Evolutionary conservation across 1,140 invertebrate genomes (phyloP).

Genomic region (Bactericera cockerelli): DNA sequence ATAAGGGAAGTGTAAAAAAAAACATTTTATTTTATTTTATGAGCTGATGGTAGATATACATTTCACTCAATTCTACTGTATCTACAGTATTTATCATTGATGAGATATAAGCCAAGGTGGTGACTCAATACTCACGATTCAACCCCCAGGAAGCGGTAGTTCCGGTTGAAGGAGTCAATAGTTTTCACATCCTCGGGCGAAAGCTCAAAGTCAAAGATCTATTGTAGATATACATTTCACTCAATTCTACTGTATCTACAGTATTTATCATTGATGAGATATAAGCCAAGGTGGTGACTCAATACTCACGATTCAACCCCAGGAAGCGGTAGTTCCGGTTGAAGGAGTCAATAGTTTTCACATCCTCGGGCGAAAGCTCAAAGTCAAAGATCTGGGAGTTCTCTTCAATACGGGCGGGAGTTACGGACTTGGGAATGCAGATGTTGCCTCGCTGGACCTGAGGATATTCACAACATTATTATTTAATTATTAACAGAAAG

Average conservation of each 20-base stretch:
- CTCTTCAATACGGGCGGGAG: constrained; percentile 43
- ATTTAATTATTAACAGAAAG: background rate
- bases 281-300: too few species aligned
- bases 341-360: constrained; percentile 28
- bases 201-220: constrained; percentile 54
- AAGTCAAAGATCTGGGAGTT: constrained; percentile 63
- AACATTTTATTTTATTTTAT: too few species aligned
- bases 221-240: too few species aligned
- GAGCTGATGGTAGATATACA: too few species aligned
- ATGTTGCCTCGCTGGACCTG: constrained; percentile 36
- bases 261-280: too few species aligned
- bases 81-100: too few species aligned
- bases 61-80: too few species aligned
- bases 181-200: constrained; percentile 34
- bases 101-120: too few species aligned
- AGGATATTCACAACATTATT: constrained; percentile 15
- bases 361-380: constrained; percentile 38
- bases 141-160: constrained; percentile 24
- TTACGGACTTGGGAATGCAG: constrained; percentile 49
- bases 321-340: constrained; percentile 25
- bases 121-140: too few species aligned
- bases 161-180: constrained; percentile 28
- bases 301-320: too few species aligned
- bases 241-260: too few species aligned
- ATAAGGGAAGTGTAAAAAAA: too few species aligned